Conservation (phyloP, 2,888 invertebrate species). For the Dinocampus coccinellae region DNA sequence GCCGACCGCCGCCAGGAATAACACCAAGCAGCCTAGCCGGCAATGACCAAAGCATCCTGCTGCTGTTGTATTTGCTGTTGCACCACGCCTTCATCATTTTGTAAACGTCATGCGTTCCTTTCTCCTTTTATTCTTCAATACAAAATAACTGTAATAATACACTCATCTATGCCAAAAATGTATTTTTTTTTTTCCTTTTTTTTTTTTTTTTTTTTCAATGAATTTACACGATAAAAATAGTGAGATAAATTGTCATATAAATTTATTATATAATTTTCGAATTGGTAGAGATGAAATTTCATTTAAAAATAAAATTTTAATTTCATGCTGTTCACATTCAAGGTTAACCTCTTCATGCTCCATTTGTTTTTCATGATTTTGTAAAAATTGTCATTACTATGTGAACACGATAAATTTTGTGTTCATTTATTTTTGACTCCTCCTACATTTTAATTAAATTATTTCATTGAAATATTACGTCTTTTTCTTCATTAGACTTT, state of each 20-base stretch:
- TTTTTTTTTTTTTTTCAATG: no score
- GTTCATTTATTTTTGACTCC: no score
- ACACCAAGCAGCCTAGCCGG: conserved; percentile 59
- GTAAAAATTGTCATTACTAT: conserved; percentile 22
- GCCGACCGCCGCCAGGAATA: conserved; percentile 65
- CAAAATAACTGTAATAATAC: not conserved
- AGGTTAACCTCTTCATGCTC: conserved; percentile 25
- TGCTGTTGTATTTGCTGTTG: not conserved
- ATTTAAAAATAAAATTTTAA: not conserved
- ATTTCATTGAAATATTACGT: not conserved
- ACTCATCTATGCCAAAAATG: no score
- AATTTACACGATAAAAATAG: no score
- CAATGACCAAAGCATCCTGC: conserved; percentile 61
- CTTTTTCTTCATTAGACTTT: not conserved
- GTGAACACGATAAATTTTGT: not conserved
- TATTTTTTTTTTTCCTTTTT: no score
- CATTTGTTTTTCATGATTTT: conserved; percentile 8
- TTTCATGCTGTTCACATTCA: not conserved
- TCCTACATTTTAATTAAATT: not conserved
- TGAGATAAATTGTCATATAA: not conserved
- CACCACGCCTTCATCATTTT: conserved; percentile 46
- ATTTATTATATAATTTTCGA: not conserved
- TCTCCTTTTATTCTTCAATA: not conserved
- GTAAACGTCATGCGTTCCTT: not conserved
- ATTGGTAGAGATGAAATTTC: not conserved